Evolutionary conservation across 2,888 invertebrate species (phyloP), one percentile per base, ranked within the genome.

Genomic region (Heliconius charithonia): DNA sequence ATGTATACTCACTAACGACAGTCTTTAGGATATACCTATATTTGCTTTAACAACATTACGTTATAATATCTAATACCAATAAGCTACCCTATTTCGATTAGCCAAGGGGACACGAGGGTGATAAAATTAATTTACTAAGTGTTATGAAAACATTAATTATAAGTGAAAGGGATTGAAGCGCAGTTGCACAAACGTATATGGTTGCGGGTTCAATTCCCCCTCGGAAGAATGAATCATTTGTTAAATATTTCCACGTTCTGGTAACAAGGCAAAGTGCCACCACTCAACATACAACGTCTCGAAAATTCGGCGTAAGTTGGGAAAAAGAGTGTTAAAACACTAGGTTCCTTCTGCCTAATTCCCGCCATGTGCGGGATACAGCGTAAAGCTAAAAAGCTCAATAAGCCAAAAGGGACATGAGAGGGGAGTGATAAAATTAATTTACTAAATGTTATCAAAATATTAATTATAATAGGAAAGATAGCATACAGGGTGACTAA

Each of bases 21-120:
- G 73, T 77, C 66, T 73, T 73, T 74, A 63, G 73, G 66, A 37
- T 25, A 72, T 32, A 77, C 81, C 81, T 81, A 81, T 82, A 84
- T 85, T 86, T 82, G 83, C 80, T 82, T 83, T 85, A 85, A 84
- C 83, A 82, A 83, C 84, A 84, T 83, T 85, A 83, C 83, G 83
- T 81, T 84, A 83, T 84, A 85, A 84, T 83, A 83, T 84, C 85
- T 84, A 85, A 41, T 69, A 41, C 41, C 67, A 41, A 69, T 84
- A 83, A 81, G 82, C 80, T 83, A 80, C 85, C 85, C 85, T 83
- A 83, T 82, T 83, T 79, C 78, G 80, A 80, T 82, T 83, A 79
- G 80, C 81, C 69, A 73, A 78, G 79, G 80, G 80, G 71, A 77
- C 76, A 76, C 32, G 45, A 70, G 81, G 62, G 73, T 56, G 78